phyloP scores from a whole-genome alignment of 2,888 invertebrate genomes.

The Nudaria mundana region DNA sequence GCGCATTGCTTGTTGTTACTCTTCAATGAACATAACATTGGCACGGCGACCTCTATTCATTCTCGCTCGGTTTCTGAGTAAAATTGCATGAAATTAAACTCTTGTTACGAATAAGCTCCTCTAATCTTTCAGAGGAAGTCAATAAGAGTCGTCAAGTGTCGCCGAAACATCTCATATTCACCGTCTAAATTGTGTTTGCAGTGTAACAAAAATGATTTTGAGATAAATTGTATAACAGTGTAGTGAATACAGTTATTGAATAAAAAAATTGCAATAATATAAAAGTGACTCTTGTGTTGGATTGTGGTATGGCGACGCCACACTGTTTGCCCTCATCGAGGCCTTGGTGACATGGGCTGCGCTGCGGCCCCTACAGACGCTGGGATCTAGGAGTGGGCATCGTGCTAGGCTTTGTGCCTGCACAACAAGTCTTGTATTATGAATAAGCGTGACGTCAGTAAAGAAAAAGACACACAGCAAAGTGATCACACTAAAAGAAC shows the following conservation, averaged over 20 bases:
- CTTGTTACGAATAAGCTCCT: slow-evolving; percentile 10
- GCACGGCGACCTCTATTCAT: slow-evolving; percentile 71
- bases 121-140: slow-evolving; percentile 18
- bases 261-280: slow-evolving; percentile 59
- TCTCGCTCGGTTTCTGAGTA: slow-evolving; percentile 50
- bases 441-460: slow-evolving; percentile 77
- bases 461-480: slow-evolving; percentile 77
- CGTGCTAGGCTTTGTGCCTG: slow-evolving; percentile 72
- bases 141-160: slow-evolving; percentile 43
- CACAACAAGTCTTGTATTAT: slow-evolving; percentile 72
- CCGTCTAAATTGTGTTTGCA: slow-evolving; percentile 55
- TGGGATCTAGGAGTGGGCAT: slow-evolving; percentile 73
- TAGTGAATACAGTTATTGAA: slow-evolving; percentile 59
- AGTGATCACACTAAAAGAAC: slow-evolving; percentile 74
- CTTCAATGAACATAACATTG: slow-evolving; percentile 79
- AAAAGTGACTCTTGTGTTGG: slow-evolving; percentile 49
- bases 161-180: slow-evolving; percentile 62
- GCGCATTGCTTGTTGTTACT: slow-evolving; percentile 74
- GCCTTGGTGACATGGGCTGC: slow-evolving; percentile 77
- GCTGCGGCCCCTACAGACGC: slow-evolving; percentile 61
- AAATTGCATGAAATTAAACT: slow-evolving; percentile 40
- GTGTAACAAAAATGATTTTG: slow-evolving; percentile 78
- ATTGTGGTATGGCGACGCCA: slow-evolving; percentile 65
- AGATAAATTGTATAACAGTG: slow-evolving; percentile 75
- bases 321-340: slow-evolving; percentile 47